Conservation (phyloP, 2,888 invertebrate genomes). For the Rotaria socialis region DNA sequence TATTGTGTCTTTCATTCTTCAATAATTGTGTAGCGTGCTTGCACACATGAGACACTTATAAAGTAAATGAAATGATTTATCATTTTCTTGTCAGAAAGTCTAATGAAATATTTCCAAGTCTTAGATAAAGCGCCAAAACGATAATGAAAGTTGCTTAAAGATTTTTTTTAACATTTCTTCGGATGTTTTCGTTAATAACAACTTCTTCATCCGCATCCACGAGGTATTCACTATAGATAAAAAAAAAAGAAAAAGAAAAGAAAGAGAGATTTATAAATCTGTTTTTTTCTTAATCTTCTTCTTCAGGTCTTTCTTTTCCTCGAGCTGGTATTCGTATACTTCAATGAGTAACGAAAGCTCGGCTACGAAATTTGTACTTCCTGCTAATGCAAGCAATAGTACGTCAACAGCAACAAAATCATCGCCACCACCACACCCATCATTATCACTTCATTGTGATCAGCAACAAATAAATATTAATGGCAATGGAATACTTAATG, state of each 20-base stretch:
- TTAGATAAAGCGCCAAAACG: background rate
- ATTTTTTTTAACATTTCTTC: background rate
- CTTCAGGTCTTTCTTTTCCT: background rate
- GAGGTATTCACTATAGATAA: background rate
- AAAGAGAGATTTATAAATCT: too few species aligned
- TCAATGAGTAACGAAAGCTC: constrained; percentile 19
- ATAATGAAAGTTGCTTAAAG: background rate
- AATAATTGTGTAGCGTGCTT: background rate
- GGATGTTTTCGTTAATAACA: background rate
- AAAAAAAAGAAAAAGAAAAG: too few species aligned
- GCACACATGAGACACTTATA: background rate
- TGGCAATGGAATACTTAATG: background rate
- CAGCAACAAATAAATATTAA: background rate
- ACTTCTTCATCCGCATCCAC: background rate
- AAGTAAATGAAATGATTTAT: constrained; percentile 1
- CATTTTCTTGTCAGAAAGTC: background rate
- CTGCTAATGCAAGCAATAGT: constrained; percentile 1
- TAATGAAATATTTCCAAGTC: background rate
- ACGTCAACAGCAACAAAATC: background rate
- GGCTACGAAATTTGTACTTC: background rate
- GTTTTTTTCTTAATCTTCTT: background rate
- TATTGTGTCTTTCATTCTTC: background rate
- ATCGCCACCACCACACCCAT: background rate
- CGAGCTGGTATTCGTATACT: constrained; percentile 16
- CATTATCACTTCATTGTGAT: background rate